Percentiles rank a stretch among this genome's conserved stretches.
Conservation (phyloP, 2,113 vertebrate genomes). For the Odocoileus virginianus region DNA sequence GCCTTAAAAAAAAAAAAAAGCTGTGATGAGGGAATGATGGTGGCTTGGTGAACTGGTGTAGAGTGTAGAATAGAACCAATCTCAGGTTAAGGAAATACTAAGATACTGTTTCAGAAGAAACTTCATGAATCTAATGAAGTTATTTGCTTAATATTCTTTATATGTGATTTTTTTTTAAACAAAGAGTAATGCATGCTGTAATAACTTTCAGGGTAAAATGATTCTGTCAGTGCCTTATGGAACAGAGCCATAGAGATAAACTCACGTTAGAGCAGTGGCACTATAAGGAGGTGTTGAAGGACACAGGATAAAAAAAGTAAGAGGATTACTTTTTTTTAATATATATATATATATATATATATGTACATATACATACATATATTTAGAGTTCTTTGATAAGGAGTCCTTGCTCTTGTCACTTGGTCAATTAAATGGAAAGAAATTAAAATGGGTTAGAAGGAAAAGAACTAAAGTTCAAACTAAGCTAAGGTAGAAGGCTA, state of each 20-base stretch:
- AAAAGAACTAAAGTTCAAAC: not conserved
- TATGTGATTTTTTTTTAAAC: not conserved
- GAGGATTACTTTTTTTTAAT: not conserved
- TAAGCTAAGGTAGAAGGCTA: not conserved
- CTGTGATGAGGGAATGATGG: not conserved
- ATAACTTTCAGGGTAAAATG: not conserved
- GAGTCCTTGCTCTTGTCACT: not conserved
- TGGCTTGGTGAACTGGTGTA: not conserved
- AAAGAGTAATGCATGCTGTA: not conserved
- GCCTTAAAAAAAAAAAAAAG: not conserved
- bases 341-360: no score
- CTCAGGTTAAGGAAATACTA: not conserved
- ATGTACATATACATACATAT: not conserved
- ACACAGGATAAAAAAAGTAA: not conserved
- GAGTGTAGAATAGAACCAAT: not conserved
- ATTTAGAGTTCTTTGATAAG: not conserved
- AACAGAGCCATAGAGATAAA: not conserved
- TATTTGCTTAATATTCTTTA: not conserved
- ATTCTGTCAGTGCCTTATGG: not conserved
- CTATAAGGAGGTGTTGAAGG: not conserved
- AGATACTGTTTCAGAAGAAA: not conserved
- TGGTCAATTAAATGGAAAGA: not conserved
- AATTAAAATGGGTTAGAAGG: not conserved
- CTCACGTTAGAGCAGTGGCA: not conserved
- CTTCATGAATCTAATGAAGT: not conserved